Evolutionary conservation across 2,888 invertebrate species (phyloP), one percentile per base, ranked within the genome.

Genomic region (Rhingia campestris): DNA sequence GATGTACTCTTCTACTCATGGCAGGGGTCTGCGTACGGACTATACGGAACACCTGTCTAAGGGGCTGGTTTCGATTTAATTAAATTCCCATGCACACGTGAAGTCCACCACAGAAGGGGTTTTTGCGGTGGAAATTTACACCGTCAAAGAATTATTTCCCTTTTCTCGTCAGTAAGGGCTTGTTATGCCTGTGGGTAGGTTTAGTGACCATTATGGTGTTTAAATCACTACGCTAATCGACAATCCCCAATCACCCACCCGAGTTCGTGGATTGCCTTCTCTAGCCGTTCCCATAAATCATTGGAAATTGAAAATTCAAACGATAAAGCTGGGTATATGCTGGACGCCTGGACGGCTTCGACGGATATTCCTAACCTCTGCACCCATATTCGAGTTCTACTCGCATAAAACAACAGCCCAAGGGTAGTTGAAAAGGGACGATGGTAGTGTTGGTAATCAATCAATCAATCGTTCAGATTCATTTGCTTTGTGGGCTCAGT

Each of bases 271-370:
- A 37, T 10, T 47, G 32, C 51, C 45, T 12, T 7, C 22, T 14
- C 51, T 4, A 30, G 33, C n/a, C 12, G 22, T 10, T 10, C 14
- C 22, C 41, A 72, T 79, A 72, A 79, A 79, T 79, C 72, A 72
- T 79, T 56, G 49, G 37, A 79, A 79, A 79, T 79, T 72, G 79
- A 66, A 66, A 79, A 72, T 72, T 66, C 72, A 64, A 72, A 66
- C 66, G 51, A 12, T 43, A 33, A 10, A 4, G 9, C 6, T 30
- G 30, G 47, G 64, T 4, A 22, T 22, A 49, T 22, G 30, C 3
- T 45, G n/a, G 30, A 67, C 35, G 33, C 53, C 22, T 22, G 0
- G 54, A 12, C 43, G 0, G 6, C 43, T 6, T 12, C 12, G 43
- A 12, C n/a, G 14, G 39, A 12, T 7, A 43, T 33, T 33, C 12